Percentiles rank a stretch among this genome's conserved stretches.
Conservation (phyloP, 1,140 invertebrate species). For the Drosophila lowei region DNA sequence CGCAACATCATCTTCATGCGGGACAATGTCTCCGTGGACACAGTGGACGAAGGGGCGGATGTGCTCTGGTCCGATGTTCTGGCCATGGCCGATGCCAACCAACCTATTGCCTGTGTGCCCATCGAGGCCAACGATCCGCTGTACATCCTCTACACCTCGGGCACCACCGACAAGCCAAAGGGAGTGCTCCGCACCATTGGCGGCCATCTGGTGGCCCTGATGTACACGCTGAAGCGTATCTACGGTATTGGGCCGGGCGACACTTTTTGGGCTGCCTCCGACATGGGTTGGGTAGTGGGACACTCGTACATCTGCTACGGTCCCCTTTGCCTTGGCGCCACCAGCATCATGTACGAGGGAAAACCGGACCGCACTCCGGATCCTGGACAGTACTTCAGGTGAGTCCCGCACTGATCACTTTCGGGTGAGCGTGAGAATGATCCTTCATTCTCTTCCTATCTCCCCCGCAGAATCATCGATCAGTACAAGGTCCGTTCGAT, state of each 20-base stretch:
- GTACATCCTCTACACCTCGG: constrained; percentile 97
- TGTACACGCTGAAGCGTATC: constrained; percentile 92
- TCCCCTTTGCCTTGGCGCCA: constrained; percentile 91
- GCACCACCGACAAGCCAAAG: constrained; percentile 93
- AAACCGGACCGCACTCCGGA: constrained; percentile 97
- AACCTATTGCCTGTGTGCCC: constrained; percentile 91
- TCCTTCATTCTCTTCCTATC: not conserved
- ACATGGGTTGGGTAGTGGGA: constrained; percentile 96
- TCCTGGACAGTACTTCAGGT: constrained; percentile 89
- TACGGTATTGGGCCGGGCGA: constrained; percentile 92
- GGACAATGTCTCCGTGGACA: constrained; percentile 86
- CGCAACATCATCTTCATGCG: constrained; percentile 92
- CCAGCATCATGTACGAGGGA: constrained; percentile 96
- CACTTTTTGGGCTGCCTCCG: constrained; percentile 96
- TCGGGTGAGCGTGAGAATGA: no score
- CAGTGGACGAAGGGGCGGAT: constrained; percentile 87
- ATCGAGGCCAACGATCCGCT: constrained; percentile 94
- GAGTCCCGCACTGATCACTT: not conserved
- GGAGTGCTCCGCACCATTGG: constrained; percentile 93
- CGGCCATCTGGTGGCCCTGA: constrained; percentile 92
- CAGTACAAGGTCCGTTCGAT: constrained; percentile 93
- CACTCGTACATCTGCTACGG: constrained; percentile 97
- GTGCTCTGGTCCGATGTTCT: constrained; percentile 91
- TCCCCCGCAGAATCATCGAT: constrained; percentile 89
- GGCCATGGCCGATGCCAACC: constrained; percentile 78